Evolutionary conservation across 2,113 vertebrate species (phyloP), one percentile per base, ranked within the genome.

Genomic region (Brevimyrus niger): DNA sequence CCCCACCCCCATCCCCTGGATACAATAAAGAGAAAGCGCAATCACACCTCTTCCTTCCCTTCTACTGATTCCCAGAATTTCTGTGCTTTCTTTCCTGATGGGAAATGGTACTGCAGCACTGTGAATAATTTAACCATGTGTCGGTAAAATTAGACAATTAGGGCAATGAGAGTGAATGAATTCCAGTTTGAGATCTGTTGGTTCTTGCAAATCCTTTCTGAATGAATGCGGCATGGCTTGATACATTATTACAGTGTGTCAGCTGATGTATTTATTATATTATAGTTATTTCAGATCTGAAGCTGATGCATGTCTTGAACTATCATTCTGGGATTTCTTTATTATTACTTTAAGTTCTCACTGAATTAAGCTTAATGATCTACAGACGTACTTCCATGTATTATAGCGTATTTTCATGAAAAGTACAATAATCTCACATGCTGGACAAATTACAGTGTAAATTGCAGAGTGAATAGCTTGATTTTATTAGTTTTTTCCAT

Each of bases 31-130:
- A 13, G 47, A 35, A 13, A 21, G 48, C 0, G 0, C 15, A 4
- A 3, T 55, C 85, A 53, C 27, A n/a, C 85, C 85, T 87, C 50
- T 87, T 87, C 85, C 85, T 53, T 48, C 85, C 82, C 7, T 51
- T 86, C 85, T 87, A 27, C 85, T 55, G 50, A 23, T 53, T 51
- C 85, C 47, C 48, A 19, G 50, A 51, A 87, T 87, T 55, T 15
- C 27, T 19, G 2, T 17, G 1, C 31, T 17, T 53, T 84, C 3
- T 38, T 80, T 86, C n/a, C 23, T 50, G 27, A 50, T 21, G n/a
- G 47, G 10, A 86, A 86, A 47, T 6, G 44, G 13, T 21, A 50
- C 38, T 23, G 35, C 35, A 17, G 27, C 46, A 86, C 47, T 51
- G 47, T 35, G 44, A 47, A 84, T 44, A 44, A 21, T 84, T 84